Evolutionary conservation across 2,113 vertebrate species (phyloP).

Genomic region (Callaeas wilsoni): DNA sequence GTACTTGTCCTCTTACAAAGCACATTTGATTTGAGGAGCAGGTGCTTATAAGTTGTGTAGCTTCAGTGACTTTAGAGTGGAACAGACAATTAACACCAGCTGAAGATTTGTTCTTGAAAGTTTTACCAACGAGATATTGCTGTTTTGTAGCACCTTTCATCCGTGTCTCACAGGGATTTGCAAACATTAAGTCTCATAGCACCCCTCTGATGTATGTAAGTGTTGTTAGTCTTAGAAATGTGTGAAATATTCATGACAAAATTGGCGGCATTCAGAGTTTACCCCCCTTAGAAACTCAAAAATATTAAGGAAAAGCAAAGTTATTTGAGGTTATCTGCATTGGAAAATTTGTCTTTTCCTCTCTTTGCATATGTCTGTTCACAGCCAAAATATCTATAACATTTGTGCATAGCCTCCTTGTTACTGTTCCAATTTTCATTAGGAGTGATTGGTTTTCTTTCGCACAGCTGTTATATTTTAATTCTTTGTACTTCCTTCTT

Average conservation of each 20-base stretch:
- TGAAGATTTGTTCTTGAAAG: not conserved
- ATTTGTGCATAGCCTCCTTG: not conserved
- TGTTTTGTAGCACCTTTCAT: slow-evolving; percentile 33
- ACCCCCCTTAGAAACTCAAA: not conserved
- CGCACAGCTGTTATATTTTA: not conserved
- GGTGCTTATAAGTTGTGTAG: not conserved
- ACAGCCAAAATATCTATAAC: not conserved
- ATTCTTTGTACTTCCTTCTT: not conserved
- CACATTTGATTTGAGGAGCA: not conserved
- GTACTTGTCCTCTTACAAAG: not conserved
- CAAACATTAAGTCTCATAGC: slow-evolving; percentile 33
- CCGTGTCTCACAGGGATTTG: slow-evolving; percentile 16
- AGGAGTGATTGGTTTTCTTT: not conserved
- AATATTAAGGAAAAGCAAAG: not conserved
- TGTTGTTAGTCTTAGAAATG: slow-evolving; percentile 17
- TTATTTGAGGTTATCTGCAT: not conserved
- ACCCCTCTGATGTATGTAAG: slow-evolving; percentile 15
- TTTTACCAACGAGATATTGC: not conserved
- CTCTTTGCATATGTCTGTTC: not conserved
- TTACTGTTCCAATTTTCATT: not conserved
- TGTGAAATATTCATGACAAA: slow-evolving; percentile 45
- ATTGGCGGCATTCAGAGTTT: not conserved
- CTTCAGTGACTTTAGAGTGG: not conserved
- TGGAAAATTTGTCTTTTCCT: not conserved
- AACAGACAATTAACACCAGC: not conserved